These are phyloP conservation scores for Troglohyphantes excavatus DNA, from an alignment of 2,888 invertebrate genomes.

Conservation along the genomic window DNA sequence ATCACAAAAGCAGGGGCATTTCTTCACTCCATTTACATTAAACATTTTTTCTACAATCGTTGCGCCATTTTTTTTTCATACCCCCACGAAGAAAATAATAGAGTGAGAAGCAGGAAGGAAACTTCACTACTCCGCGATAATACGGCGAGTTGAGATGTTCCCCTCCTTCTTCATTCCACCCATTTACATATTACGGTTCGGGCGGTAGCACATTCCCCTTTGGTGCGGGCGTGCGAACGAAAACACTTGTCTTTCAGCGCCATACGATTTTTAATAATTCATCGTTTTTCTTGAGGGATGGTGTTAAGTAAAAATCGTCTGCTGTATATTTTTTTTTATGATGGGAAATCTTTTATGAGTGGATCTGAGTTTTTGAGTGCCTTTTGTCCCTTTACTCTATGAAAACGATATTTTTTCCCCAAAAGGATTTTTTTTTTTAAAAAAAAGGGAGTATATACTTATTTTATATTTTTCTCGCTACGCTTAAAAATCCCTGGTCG, in stretches of 20 bases:
- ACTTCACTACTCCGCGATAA: too few relatives aligned
- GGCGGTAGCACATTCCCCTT: slow-evolving; percentile 37
- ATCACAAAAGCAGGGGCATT: not conserved
- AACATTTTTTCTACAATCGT: not conserved
- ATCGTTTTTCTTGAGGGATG: not conserved
- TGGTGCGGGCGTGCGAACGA: slow-evolving; percentile 29
- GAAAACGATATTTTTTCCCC: slow-evolving; percentile 15
- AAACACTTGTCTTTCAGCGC: slow-evolving; percentile 27
- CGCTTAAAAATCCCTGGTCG: not conserved
- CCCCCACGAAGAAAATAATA: not conserved
- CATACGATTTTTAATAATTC: slow-evolving; percentile 44
- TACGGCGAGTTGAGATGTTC: slow-evolving; percentile 50
- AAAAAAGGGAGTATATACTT: too few relatives aligned
- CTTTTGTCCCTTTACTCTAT: not conserved
- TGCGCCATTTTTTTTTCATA: not conserved
- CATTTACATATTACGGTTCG: slow-evolving; percentile 53
- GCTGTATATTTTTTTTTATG: not conserved
- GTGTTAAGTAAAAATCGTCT: slow-evolving; percentile 15
- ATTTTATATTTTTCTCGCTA: not conserved
- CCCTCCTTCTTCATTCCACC: slow-evolving; percentile 39
- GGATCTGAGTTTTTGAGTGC: not conserved
- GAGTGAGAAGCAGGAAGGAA: not conserved
- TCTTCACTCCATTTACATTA: slow-evolving; percentile 19
- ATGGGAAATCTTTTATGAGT: slow-evolving; percentile 11
- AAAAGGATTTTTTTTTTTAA: too few relatives aligned